Evolutionary conservation across 2,113 vertebrate species (phyloP), one percentile per base, ranked within the genome.

Genomic region (Lophura nycthemera): DNA sequence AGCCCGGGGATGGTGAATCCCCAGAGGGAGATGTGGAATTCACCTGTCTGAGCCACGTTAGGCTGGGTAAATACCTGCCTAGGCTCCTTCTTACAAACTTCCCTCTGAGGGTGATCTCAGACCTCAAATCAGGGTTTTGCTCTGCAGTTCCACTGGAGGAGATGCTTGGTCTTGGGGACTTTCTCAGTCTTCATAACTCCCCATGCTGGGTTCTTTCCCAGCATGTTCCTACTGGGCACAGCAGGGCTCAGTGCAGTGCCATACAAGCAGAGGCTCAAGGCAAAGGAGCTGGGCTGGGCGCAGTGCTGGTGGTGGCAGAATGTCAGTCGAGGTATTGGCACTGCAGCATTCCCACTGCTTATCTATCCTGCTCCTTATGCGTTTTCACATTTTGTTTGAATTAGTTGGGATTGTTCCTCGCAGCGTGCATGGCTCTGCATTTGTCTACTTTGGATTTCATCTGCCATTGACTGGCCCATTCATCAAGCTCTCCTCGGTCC

Each of bases 391-490:
- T 95, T 92, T 97, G 93, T 97, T 96, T 95, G 96, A 95, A 95
- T 97, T 95, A 91, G 93, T n/a, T 88, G 73, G 92, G 95, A 88
- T 94, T 86, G 90, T 45, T 95, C 91, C 91, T 96, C 42, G 1
- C 90, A 73, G 88, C 10, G 36, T 95, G 93, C 95, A 93, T 96
- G 96, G 93, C 94, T 90, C 52, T 1, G 43, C 94, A 95, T 96
- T 95, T 95, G 89, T 97, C 95, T 96, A 88, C 93, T 90, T 93
- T 93, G 93, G 94, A 94, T 95, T 97, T 97, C 96, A 93, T 92
- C 89, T 13, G 94, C 94, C 94, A 95, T 92, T 88, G 93, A 91
- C 96, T 94, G 89, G 88, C 76, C 91, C 93, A 94, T 97, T 89
- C 96, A 95, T 93, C 96, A 95, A 91, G 79, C 86, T 97, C 94